phyloP scores from a whole-genome alignment of 2,113 vertebrate species.

The Limnothrissa miodon region DNA sequence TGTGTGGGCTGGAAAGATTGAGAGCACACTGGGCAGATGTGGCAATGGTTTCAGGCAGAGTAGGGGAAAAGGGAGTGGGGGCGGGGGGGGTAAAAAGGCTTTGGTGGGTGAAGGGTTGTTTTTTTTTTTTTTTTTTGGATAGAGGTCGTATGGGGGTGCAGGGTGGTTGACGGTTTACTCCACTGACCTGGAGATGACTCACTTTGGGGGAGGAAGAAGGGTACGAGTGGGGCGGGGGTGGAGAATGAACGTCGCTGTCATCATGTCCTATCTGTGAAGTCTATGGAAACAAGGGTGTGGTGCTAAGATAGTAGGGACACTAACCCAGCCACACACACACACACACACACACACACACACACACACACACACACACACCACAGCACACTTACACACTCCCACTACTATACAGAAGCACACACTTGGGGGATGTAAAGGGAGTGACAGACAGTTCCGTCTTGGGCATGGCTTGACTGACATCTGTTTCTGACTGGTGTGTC shows the following conservation, averaged over 20 bases:
- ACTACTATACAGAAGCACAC: not conserved
- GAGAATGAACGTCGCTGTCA: not conserved
- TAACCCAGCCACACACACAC: not conserved
- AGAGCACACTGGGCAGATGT: not conserved
- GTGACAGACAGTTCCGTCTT: not conserved
- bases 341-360: not conserved
- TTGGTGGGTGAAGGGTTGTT: not conserved
- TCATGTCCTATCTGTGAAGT: conserved; percentile 1
- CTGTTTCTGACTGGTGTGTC: not conserved
- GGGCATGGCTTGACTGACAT: not conserved
- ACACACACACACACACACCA: not conserved
- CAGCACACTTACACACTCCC: not conserved
- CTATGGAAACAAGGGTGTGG: not conserved
- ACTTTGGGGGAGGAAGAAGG: not conserved
- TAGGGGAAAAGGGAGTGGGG: not conserved
- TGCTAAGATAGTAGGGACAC: not conserved
- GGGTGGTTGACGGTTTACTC: not conserved
- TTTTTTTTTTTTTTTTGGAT: too few relatives aligned
- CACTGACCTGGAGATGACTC: not conserved
- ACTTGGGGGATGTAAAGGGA: not conserved
- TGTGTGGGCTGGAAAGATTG: not conserved
- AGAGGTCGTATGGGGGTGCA: not conserved
- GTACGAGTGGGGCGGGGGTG: conserved; percentile 8
- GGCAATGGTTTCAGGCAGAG: not conserved
- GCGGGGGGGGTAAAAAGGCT: not conserved